A percentile compares a stretch with the other conserved stretches of the same genome.
These are phyloP conservation scores for Antheraea yamamai DNA, from an alignment of 2,888 invertebrate genomes.

Conservation along the genomic window DNA sequence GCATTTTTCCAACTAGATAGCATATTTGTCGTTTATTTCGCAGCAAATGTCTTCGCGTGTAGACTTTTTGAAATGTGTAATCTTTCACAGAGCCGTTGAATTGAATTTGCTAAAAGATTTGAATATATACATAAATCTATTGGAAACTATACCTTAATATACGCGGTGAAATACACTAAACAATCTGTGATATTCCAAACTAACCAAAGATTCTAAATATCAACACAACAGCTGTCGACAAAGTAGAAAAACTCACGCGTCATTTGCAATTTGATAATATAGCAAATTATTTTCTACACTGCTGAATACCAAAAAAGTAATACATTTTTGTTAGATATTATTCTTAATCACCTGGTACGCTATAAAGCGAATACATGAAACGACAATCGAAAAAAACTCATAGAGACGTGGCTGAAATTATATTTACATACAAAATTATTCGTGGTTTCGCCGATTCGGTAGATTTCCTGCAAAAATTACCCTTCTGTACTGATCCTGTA, in stretches of 20 bases:
- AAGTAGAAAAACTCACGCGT: not conserved
- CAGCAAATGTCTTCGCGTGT: conserved; percentile 16
- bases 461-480: no score
- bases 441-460: no score
- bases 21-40: conserved; percentile 23
- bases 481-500: no score
- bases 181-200: not conserved
- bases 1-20: conserved; percentile 26
- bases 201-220: not conserved
- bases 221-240: not conserved
- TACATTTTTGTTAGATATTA: not conserved
- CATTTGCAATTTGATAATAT: not conserved
- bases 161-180: not conserved
- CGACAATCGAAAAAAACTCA: no score
- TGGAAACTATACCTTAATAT: not conserved
- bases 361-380: no score
- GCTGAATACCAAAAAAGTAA: not conserved
- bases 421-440: no score
- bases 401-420: no score
- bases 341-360: no score
- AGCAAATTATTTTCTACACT: not conserved
- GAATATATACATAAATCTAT: not conserved
- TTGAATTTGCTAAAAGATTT: not conserved
- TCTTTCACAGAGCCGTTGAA: not conserved
- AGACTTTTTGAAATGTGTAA: conserved; percentile 1